Evolutionary conservation across 2,797 vertebrate species (phyloP), one percentile per base, ranked within the genome.

Genomic region (Poecilia velifera): DNA sequence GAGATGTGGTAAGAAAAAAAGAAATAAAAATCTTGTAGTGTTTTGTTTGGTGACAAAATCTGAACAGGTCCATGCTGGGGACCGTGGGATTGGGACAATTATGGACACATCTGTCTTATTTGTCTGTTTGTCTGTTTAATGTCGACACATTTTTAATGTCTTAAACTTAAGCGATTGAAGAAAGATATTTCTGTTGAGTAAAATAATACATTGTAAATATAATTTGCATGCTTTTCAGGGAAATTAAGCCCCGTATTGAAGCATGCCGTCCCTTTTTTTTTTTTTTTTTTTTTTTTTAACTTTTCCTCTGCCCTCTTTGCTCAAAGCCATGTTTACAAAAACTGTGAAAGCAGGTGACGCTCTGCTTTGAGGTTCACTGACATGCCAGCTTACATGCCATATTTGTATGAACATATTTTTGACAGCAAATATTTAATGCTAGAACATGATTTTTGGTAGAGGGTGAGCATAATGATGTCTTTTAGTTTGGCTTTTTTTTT

Each of bases 321-420:
- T 94, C 92, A 90, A 96, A 94, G 94, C 94, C 93, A 95, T 95
- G 95, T 96, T 96, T 96, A 96, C 95, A 96, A 90, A 86, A 90
- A 94, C 95, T 92, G 95, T 96, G 94, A 95, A 90, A 93, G 92
- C 93, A 94, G 94, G 77, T 83, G 75, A 71, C 41, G 85, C 78
- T 88, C 94, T 95, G 91, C 93, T 92, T 95, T 85, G 87, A 87
- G 90, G 93, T 93, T 93, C 89, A 94, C 91, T 93, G 89, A 93
- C 90, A 93, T 93, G 93, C 94, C 94, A 95, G 93, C 94, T 95
- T 91, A 94, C 89, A 94, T 91, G 93, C 94, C 94, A 95, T 95
- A 95, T 96, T 96, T 96, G 92, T 96, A 95, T 90, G 90, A 92
- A 95, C 81, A 88, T 94, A 91, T 95, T 94, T 94, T 94, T 92